phyloP scores from a whole-genome alignment of 2,797 vertebrate species.

The Numenius phaeopus region DNA sequence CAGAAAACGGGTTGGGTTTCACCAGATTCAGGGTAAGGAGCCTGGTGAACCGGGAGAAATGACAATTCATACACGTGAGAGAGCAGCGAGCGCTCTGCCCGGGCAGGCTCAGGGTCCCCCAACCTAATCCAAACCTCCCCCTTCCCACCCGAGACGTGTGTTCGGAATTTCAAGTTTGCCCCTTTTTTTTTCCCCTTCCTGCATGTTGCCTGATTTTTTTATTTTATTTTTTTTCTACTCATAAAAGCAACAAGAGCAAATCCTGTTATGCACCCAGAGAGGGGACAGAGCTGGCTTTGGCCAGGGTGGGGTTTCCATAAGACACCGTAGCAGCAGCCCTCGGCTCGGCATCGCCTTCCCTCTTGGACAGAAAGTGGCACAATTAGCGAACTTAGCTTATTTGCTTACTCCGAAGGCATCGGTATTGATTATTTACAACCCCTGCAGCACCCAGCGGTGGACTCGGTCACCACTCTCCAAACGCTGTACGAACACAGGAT shows the following conservation, averaged over 20 bases:
- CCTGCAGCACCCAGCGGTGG: neutral
- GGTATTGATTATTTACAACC: neutral
- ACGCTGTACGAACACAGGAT: neutral
- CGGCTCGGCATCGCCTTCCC: accelerated
- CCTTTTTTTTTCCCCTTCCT: neutral
- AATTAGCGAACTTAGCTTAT: neutral
- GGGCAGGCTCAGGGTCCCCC: accelerated
- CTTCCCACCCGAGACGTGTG: no score
- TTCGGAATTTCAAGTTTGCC: neutral
- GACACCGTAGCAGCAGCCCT: accelerated
- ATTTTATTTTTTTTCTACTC: neutral
- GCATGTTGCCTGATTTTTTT: neutral
- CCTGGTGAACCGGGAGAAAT: accelerated
- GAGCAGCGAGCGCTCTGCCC: no score
- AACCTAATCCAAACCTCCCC: neutral
- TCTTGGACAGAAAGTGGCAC: neutral
- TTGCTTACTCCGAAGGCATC: neutral
- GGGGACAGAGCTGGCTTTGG: neutral
- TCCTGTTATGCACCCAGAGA: neutral
- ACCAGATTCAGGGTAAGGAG: accelerated
- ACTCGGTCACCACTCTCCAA: neutral
- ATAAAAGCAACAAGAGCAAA: neutral
- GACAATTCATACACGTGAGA: neutral
- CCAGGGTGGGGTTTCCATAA: neutral
- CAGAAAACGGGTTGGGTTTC: accelerated